Base-by-base conservation (phyloP, 2,888 invertebrate species). In the Spicauda simplicius region DNA sequence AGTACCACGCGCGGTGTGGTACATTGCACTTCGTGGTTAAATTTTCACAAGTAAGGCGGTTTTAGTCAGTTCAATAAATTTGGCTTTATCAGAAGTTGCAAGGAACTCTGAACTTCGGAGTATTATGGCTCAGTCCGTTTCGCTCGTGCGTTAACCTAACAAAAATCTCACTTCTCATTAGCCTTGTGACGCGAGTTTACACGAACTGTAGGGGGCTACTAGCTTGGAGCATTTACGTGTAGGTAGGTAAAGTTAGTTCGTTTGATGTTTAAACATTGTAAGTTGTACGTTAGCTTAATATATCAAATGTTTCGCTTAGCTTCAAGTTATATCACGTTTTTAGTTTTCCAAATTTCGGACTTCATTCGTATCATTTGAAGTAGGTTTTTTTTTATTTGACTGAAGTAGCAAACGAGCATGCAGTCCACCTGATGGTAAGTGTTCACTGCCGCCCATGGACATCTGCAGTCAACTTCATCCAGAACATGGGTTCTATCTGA, bases 51-150 rank as follows among this genome's bases (percentile, higher is more conserved):
- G 84, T 83, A 87, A 91, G 91, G 91, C 91, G 91, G 90, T 87
- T 83, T 84, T 82, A 82, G 83, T 91, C 91, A 93, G 91, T 92
- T 86, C 91, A 84, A 86, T 84, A 82, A 84, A 90, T 93, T 93
- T 91, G 91, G 91, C 92, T 86, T 84, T 90, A 92, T 87, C 89
- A 84, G 86, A 81, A 79, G 80, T 84, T 83, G 78, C 75, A 72
- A 73, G 76, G 78, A 83, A 84, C 75, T 78, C 87, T 84, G 90
- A 90, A 91, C 91, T 85, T 80, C 82, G 87, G 90, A 89, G 87
- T 87, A 85, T 84, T 82, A 79, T 79, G 83, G 82, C 78, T 85
- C 76, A 81, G 74, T 80, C 77, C 78, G 76, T 76, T 78, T 54
- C 71, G 75, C 72, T 77, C 74, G 74, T 80, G 79, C 75, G 80